These are phyloP conservation scores for Chaitophorus viminalis DNA, from an alignment of 2,888 invertebrate species.

Conservation along the genomic window DNA sequence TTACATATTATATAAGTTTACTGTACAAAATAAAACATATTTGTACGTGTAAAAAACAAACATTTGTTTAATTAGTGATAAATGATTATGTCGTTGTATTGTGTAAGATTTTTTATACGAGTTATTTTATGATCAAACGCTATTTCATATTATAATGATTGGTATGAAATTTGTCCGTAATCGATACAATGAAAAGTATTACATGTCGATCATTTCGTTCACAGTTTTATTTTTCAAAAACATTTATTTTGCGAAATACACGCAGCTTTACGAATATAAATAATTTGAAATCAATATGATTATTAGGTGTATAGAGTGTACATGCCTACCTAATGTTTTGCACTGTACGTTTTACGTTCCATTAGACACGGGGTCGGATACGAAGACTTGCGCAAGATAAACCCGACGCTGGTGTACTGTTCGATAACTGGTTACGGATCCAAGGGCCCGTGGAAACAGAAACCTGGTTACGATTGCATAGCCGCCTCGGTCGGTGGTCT, in stretches of 20 bases:
- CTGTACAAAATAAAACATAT: too few species aligned
- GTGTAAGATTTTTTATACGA: too few species aligned
- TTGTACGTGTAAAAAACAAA: too few species aligned
- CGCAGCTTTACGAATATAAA: neutral
- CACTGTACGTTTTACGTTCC: neutral
- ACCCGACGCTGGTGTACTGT: constrained; percentile 89
- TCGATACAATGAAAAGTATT: neutral
- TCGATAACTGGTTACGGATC: constrained; percentile 93
- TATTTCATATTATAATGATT: too few species aligned
- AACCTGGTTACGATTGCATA: constrained; percentile 97
- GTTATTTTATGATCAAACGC: too few species aligned
- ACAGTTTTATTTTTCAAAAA: neutral
- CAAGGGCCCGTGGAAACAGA: constrained; percentile 83
- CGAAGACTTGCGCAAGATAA: constrained; percentile 74
- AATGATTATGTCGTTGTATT: too few species aligned
- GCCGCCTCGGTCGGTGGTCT: constrained; percentile 93
- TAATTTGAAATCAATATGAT: too few species aligned
- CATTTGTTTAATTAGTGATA: too few species aligned
- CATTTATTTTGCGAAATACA: neutral
- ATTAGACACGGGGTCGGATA: constrained; percentile 80
- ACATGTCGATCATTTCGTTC: neutral
- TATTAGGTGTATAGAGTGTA: too few species aligned
- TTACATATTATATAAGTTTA: too few species aligned
- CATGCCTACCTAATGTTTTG: neutral
- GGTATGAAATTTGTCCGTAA: neutral